Conservation (phyloP, 2,113 vertebrate species). For the Gorsachius goisagi region DNA sequence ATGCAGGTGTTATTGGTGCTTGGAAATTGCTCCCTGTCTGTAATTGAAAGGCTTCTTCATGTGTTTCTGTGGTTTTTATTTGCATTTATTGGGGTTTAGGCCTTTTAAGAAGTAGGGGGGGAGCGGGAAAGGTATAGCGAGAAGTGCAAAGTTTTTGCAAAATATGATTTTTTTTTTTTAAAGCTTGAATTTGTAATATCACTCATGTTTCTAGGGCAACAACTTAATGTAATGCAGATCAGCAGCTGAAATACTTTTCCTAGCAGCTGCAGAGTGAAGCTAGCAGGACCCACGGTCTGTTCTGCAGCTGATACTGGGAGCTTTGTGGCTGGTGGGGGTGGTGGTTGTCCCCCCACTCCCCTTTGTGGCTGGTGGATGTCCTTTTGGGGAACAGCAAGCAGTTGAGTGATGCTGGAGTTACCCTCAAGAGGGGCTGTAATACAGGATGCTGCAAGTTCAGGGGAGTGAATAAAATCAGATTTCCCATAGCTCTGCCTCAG, state of each 20-base stretch:
- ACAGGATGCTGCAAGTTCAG: not conserved
- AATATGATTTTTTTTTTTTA: not conserved
- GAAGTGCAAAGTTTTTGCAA: not conserved
- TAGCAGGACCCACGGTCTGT: constrained; percentile 21
- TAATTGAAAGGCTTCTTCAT: not conserved
- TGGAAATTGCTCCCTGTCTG: not conserved
- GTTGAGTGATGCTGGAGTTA: not conserved
- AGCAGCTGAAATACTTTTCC: constrained; percentile 32
- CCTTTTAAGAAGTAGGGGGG: not conserved
- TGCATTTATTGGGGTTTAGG: constrained; percentile 25
- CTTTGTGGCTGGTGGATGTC: not conserved
- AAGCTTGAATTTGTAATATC: constrained; percentile 12
- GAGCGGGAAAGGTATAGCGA: not conserved
- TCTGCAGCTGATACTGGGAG: not conserved
- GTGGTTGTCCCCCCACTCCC: not conserved
- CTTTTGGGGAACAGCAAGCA: not conserved
- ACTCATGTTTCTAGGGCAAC: constrained; percentile 49
- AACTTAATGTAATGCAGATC: constrained; percentile 42
- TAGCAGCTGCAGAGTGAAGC: constrained; percentile 46
- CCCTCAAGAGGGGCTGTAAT: not conserved
- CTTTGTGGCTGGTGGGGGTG: not conserved
- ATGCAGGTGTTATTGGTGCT: not conserved
- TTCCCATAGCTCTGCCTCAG: not conserved
- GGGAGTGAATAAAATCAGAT: not conserved
- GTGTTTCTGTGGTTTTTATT: not conserved